Percentiles rank a stretch among this genome's conserved stretches.
Evolutionary conservation across 2,113 vertebrate genomes (phyloP).

Genomic region (Erpornis zantholeuca): DNA sequence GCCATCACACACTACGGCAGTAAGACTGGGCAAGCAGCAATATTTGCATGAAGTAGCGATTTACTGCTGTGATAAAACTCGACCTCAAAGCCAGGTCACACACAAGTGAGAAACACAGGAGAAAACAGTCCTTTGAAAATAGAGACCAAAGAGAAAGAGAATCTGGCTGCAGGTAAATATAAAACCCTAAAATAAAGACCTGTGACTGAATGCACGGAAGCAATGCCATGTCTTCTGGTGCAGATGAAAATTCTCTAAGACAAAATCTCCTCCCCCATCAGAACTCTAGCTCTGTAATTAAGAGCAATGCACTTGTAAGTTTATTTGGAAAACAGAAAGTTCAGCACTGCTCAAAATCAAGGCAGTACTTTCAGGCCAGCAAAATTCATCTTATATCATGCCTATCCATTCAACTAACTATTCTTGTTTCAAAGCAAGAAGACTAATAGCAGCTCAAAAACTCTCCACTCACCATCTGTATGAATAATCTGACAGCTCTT

Average conservation of each 20-base stretch:
- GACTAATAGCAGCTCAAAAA: slow-evolving; percentile 40
- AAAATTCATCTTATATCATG: background rate
- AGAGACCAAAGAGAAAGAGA: background rate
- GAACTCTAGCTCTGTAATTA: background rate
- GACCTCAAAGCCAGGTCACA: background rate
- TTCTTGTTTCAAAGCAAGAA: slow-evolving; percentile 21
- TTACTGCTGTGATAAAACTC: slow-evolving; percentile 7
- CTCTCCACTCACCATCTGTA: slow-evolving; percentile 13
- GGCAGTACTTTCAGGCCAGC: background rate
- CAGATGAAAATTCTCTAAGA: background rate
- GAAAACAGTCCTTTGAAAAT: background rate
- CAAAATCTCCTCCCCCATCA: background rate
- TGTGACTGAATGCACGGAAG: background rate
- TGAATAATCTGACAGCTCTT: slow-evolving; percentile 4
- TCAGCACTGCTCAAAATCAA: slow-evolving; percentile 11
- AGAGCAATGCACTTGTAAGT: background rate
- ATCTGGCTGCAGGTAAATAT: background rate
- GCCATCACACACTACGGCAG: background rate
- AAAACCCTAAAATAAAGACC: slow-evolving; percentile 24
- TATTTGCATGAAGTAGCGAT: background rate
- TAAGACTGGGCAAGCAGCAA: background rate
- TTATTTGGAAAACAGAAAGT: slow-evolving; percentile 1
- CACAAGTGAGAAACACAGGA: slow-evolving; percentile 1
- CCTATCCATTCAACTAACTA: background rate
- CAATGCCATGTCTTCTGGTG: background rate